A percentile compares a stretch with the other conserved stretches of the same genome.
phyloP scores from a whole-genome alignment of 2,888 invertebrate species.

The Tinea pellionella region DNA sequence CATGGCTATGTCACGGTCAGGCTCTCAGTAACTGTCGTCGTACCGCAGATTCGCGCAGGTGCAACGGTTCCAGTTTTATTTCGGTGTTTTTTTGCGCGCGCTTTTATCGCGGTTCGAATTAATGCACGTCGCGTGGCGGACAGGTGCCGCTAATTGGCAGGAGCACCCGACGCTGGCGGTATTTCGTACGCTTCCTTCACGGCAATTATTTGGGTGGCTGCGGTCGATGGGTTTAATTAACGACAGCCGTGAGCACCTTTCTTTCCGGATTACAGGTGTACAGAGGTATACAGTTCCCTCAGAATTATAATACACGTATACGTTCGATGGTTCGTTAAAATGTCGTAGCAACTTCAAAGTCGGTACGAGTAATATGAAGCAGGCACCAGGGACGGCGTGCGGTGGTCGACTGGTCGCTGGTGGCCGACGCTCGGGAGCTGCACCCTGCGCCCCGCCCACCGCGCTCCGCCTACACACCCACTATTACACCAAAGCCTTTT shows the following conservation, averaged over 20 bases:
- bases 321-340: background rate
- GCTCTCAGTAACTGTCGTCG: conserved; percentile 19
- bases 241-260: conserved; percentile 44
- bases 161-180: conserved; percentile 43
- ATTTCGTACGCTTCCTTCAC: conserved; percentile 45
- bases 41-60: conserved; percentile 48
- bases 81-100: conserved; percentile 51
- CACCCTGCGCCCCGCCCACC: conserved; percentile 60
- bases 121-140: conserved; percentile 53
- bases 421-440: conserved; percentile 30
- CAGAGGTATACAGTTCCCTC: conserved; percentile 14
- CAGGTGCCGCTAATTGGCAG: conserved; percentile 60
- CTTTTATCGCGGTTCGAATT: conserved; percentile 58
- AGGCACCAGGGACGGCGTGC: conserved; percentile 29
- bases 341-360: background rate
- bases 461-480: conserved; percentile 42
- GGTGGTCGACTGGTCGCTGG: conserved; percentile 37
- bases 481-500: conserved; percentile 20
- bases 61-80: conserved; percentile 60
- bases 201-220: conserved; percentile 61
- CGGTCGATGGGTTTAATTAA: conserved; percentile 43
- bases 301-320: background rate
- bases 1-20: conserved; percentile 4
- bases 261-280: conserved; percentile 35
- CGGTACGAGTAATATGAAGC: conserved; percentile 24